phyloP scores from a whole-genome alignment of 1,140 invertebrate species.

The Streblospio benedicti region DNA sequence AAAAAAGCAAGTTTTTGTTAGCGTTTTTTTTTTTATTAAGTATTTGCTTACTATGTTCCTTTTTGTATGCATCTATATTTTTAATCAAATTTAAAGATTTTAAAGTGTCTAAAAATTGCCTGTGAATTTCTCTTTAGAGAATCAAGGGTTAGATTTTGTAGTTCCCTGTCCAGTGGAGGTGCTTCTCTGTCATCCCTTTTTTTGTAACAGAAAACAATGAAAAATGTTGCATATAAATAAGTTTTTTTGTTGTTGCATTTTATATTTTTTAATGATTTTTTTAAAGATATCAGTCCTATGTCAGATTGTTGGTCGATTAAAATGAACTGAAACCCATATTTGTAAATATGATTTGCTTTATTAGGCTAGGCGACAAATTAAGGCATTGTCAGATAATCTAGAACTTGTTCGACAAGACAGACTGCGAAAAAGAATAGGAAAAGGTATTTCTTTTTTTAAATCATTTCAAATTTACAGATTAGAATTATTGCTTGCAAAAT shows the following conservation, averaged over 20 bases:
- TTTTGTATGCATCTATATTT: neutral
- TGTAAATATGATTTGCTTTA: neutral
- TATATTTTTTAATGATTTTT: no score
- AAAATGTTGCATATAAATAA: neutral
- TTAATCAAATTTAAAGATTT: neutral
- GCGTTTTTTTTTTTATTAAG: neutral
- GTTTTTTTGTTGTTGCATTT: neutral
- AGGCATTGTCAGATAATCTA: constrained; percentile 36
- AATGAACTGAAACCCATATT: neutral
- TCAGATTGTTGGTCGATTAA: no score
- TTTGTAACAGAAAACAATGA: constrained; percentile 19
- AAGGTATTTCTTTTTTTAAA: constrained; percentile 3
- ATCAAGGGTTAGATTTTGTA: no score
- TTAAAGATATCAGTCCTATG: no score
- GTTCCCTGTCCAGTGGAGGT: no score
- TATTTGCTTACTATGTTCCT: neutral
- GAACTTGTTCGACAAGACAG: constrained; percentile 27
- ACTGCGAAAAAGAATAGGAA: constrained; percentile 24
- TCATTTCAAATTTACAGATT: neutral
- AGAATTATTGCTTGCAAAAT: neutral
- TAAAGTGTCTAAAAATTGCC: neutral
- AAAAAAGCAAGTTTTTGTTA: neutral
- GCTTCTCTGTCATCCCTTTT: constrained; percentile 7
- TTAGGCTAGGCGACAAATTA: constrained; percentile 24
- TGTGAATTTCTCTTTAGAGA: no score